A percentile compares a stretch with the other conserved stretches of the same genome.
These are phyloP conservation scores for Odontamblyopus rebecca DNA, from an alignment of 2,797 vertebrate species.

Conservation along the genomic window DNA sequence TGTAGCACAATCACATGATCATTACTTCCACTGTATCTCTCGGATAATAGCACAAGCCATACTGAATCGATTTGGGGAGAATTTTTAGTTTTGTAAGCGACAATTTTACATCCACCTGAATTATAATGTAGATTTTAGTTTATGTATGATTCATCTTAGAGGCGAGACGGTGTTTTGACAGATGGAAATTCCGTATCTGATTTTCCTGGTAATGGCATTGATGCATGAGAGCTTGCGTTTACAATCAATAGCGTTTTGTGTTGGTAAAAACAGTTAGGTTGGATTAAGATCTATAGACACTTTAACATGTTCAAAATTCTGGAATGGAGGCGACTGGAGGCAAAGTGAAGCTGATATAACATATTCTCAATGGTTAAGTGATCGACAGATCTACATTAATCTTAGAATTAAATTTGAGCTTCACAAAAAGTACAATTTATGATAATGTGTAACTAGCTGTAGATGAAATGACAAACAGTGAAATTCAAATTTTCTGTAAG, in stretches of 20 bases:
- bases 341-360: no score
- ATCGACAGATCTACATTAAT: no score
- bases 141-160: conserved; percentile 48
- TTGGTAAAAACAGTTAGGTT: neutral
- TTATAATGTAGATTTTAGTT: conserved; percentile 31
- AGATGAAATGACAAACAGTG: no score
- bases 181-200: conserved; percentile 9
- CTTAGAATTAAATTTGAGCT: no score
- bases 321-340: no score
- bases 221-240: neutral
- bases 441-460: no score
- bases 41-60: conserved; percentile 44
- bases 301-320: no score
- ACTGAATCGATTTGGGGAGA: conserved; percentile 56
- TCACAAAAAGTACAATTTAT: no score
- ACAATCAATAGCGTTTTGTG: neutral
- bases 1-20: conserved; percentile 44
- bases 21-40: conserved; percentile 43
- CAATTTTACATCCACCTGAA: conserved; percentile 36
- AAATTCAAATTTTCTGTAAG: no score
- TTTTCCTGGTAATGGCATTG: neutral
- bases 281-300: neutral
- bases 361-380: no score
- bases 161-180: conserved; percentile 23
- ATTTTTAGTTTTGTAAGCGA: conserved; percentile 35